Conservation (phyloP, 2,797 vertebrate genomes). For the Trichosurus vulpecula region DNA sequence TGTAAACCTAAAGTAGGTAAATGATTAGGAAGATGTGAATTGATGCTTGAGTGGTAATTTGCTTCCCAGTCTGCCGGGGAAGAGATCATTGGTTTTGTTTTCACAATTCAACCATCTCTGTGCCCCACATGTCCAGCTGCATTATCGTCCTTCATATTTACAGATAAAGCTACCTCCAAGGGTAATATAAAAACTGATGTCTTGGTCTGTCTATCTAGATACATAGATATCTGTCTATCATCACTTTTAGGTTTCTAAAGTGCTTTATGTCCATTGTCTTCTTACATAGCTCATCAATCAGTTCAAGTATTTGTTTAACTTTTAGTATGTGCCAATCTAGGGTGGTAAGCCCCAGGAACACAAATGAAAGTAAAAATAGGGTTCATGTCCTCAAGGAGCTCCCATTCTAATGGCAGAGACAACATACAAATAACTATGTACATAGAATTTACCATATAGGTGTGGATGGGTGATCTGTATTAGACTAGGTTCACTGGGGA, state of each 20-base stretch:
- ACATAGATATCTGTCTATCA: not conserved
- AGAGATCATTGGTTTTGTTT: not conserved
- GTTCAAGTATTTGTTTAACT: not conserved
- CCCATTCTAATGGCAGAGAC: not conserved
- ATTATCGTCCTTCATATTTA: not conserved
- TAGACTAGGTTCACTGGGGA: not conserved
- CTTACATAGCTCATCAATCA: not conserved
- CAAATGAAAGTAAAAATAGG: not conserved
- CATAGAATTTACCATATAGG: not conserved
- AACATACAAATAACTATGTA: not conserved
- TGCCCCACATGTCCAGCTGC: not conserved
- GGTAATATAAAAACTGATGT: not conserved
- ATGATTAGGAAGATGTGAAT: not conserved
- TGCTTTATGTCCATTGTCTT: not conserved
- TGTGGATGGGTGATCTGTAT: not conserved
- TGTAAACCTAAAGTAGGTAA: not conserved
- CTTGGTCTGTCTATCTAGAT: not conserved
- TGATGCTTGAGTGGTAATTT: not conserved
- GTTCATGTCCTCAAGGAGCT: not conserved
- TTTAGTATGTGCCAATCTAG: not conserved
- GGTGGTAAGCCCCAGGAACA: not conserved
- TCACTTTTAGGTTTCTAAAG: not conserved
- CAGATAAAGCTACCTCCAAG: not conserved
- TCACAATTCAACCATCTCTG: not conserved
- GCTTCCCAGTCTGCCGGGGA: not conserved